Base-by-base conservation (phyloP, 2,113 vertebrate genomes). In the Stercorarius parasiticus region DNA sequence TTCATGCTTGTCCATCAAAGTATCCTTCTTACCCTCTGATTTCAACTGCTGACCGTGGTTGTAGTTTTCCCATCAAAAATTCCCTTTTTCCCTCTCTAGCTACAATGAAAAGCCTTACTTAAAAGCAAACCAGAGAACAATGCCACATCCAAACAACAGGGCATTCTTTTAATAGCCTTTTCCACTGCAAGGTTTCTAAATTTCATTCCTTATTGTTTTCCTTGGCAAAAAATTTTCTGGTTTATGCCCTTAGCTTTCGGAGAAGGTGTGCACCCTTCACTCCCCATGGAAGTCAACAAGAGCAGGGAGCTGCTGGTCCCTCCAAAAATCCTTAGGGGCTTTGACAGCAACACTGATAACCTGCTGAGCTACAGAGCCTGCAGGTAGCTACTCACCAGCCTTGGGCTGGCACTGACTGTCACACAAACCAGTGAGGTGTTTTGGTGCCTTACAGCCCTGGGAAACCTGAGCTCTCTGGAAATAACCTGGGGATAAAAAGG, bases 91-190 rank as follows among this genome's bases (percentile, higher is more conserved):
- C 29, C 29, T 70, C 40, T 71, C 56, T 58, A 23, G 3, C 40
- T 36, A 38, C 62, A 62, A 19, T 25, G 38, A 66, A 85, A 95
- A 94, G n/a, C 47, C 12, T 71, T 43, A 56, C 59, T 92, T 79
- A 92, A 90, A 97, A 89, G 67, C 55, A 82, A 90, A 12, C 38
- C 65, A 42, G n/a, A 85, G 69, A 89, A 85, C 40, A 92, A 61
- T 74, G 73, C 42, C 91, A 70, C 64, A 61, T 74, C 64, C 86
- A 93, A 82, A 67, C 69, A 93, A 71, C 89, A 84, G 90, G 69
- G 52, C 34, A 29, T 86, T 88, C 53, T 74, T 81, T 95, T 58
- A 74, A 85, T 25, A 91, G 70, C 40, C 59, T 91, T 61, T 83
- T 91, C 49, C 43, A 62, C 3, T 38, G 78, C 85, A 82, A 80